phyloP scores from a whole-genome alignment of 2,113 vertebrate genomes.

The Oncorhynchus mykiss region DNA sequence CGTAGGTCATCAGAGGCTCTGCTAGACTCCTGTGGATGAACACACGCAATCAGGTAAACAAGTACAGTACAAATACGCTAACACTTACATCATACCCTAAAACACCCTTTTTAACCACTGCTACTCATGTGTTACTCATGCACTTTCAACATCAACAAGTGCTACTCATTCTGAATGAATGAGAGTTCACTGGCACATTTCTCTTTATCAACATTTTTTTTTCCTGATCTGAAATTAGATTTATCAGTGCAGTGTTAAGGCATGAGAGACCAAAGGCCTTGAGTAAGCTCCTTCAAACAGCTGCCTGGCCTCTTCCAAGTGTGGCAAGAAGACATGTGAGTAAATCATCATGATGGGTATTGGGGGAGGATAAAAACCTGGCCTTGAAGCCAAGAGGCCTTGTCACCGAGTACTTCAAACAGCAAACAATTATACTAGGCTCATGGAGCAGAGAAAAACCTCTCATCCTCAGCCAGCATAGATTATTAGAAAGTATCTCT shows the following conservation, averaged over 20 bases:
- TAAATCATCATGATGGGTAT: conserved; percentile 6
- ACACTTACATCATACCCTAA: not conserved
- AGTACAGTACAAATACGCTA: not conserved
- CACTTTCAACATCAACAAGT: not conserved
- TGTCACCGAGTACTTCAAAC: conserved; percentile 8
- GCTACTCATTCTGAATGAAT: not conserved
- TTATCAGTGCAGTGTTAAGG: not conserved
- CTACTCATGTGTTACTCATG: too few species aligned
- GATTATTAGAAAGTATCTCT: not conserved
- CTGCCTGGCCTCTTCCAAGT: conserved; percentile 6
- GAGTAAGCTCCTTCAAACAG: conserved; percentile 9
- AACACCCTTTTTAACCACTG: not conserved
- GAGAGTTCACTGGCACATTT: not conserved
- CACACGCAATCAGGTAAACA: conserved; percentile 33
- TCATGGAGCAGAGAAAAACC: not conserved
- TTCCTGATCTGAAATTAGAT: not conserved
- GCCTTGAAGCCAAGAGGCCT: conserved; percentile 19
- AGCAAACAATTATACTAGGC: conserved; percentile 6
- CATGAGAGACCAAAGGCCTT: not conserved
- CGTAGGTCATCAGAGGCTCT: conserved; percentile 95
- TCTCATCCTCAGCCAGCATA: not conserved
- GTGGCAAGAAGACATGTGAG: not conserved
- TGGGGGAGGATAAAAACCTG: not conserved
- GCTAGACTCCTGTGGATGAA: conserved; percentile 82
- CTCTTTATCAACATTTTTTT: not conserved